phyloP scores from a whole-genome alignment of 2,113 vertebrate species.

The Hydrochoerus hydrochaeris region DNA sequence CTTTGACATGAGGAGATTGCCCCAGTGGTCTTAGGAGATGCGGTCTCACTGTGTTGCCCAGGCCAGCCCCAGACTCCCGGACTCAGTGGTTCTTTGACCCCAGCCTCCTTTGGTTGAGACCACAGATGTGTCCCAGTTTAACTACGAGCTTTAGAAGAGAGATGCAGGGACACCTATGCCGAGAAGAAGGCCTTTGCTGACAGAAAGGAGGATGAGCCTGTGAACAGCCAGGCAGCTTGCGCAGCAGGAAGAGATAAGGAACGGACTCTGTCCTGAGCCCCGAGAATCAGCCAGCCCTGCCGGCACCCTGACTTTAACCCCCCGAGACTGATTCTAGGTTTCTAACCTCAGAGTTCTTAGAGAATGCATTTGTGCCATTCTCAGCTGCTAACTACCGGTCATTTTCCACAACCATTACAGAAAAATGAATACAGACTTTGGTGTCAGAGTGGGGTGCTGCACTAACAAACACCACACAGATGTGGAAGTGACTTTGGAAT shows the following conservation, averaged over 20 bases:
- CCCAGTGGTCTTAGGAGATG: background rate
- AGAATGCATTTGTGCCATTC: background rate
- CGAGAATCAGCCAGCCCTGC: background rate
- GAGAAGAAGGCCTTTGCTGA: background rate
- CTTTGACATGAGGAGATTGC: background rate
- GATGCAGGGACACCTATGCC: rapidly evolving
- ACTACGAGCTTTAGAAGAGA: background rate
- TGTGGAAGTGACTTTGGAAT: background rate
- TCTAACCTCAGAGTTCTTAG: background rate
- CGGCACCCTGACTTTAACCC: background rate
- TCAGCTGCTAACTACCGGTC: background rate
- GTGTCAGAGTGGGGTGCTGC: background rate
- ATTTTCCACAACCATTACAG: background rate
- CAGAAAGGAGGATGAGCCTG: background rate
- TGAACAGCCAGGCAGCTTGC: background rate
- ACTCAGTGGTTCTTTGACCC: background rate
- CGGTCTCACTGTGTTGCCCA: background rate
- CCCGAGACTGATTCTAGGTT: background rate
- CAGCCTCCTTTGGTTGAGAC: background rate
- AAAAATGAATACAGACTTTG: background rate
- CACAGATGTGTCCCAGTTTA: too few relatives aligned
- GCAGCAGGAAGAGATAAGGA: background rate
- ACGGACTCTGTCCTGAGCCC: background rate
- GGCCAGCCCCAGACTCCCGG: background rate
- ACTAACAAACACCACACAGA: background rate